These are phyloP conservation scores for Aphrophora alni DNA, from an alignment of 2,888 invertebrate genomes.

Conservation along the genomic window DNA sequence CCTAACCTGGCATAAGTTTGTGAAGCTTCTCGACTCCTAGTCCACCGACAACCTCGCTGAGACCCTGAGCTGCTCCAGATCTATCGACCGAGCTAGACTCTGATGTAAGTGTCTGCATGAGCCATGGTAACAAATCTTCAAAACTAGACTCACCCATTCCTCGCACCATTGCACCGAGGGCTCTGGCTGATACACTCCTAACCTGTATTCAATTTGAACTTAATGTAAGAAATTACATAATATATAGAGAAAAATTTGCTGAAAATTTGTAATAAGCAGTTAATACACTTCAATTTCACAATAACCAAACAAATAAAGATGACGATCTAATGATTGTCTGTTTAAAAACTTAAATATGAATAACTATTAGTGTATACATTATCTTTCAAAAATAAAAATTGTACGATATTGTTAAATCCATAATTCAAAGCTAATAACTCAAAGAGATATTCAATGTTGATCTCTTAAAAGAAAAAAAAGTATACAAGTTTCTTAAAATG, in stretches of 20 bases:
- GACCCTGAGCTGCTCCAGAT: constrained; percentile 94
- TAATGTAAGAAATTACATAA: not conserved
- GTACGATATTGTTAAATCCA: no score
- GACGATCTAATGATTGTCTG: no score
- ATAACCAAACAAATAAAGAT: no score
- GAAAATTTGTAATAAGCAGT: no score
- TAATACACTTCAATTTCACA: no score
- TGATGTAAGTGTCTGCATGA: constrained; percentile 96
- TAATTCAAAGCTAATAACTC: no score
- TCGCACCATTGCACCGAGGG: constrained; percentile 96
- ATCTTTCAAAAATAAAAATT: no score
- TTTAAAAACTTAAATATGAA: no score
- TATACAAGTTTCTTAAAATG: no score
- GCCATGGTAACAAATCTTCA: constrained; percentile 96
- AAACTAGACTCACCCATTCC: constrained; percentile 97
- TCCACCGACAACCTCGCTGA: constrained; percentile 97
- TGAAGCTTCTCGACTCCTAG: constrained; percentile 94
- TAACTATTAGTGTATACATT: no score
- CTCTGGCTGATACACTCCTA: constrained; percentile 93
- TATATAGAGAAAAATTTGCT: not conserved
- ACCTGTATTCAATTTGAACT: constrained; percentile 61
- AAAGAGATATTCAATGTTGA: no score
- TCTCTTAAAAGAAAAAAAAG: no score
- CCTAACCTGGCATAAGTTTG: constrained; percentile 87
- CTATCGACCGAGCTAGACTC: constrained; percentile 95